phyloP scores from a whole-genome alignment of 2,113 vertebrate genomes.

The Proterorhinus semilunaris region DNA sequence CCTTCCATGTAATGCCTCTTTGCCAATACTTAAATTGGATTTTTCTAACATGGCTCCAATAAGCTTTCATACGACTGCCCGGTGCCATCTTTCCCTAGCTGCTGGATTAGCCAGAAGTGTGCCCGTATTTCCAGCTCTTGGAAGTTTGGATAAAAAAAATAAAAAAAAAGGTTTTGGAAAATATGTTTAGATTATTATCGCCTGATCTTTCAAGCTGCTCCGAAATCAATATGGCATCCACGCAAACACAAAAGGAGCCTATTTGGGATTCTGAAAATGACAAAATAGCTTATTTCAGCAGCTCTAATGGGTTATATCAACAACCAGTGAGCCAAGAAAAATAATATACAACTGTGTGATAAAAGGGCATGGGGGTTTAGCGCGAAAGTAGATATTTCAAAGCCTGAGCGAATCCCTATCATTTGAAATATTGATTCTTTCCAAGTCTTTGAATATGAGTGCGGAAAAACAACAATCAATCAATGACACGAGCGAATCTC shows the following conservation, averaged over 20 bases:
- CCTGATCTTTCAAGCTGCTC: conserved; percentile 11
- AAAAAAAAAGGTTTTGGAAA: background rate
- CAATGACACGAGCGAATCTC: background rate
- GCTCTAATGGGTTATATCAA: conserved; percentile 1
- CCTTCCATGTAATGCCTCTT: background rate
- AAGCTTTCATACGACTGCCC: background rate
- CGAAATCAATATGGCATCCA: background rate
- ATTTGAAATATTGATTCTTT: conserved; percentile 11
- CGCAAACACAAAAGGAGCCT: background rate
- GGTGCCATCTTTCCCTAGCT: background rate
- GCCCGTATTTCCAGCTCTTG: conserved; percentile 1
- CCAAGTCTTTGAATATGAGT: conserved; percentile 4
- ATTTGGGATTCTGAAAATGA: conserved; percentile 14
- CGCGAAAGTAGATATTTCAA: conserved; percentile 1
- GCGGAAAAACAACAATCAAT: conserved; percentile 1
- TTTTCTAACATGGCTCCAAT: background rate
- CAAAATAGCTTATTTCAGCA: conserved; percentile 4
- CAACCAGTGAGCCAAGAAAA: background rate
- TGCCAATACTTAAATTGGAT: conserved; percentile 5
- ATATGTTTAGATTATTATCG: conserved; percentile 9
- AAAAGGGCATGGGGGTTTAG: background rate
- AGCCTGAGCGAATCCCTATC: conserved; percentile 1
- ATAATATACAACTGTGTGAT: conserved; percentile 7
- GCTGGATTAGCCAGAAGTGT: background rate
- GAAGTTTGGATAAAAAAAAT: background rate